Percentiles rank a stretch among this genome's conserved stretches.
Conservation (phyloP, 2,797 vertebrate genomes). For the Streptopelia turtur region DNA sequence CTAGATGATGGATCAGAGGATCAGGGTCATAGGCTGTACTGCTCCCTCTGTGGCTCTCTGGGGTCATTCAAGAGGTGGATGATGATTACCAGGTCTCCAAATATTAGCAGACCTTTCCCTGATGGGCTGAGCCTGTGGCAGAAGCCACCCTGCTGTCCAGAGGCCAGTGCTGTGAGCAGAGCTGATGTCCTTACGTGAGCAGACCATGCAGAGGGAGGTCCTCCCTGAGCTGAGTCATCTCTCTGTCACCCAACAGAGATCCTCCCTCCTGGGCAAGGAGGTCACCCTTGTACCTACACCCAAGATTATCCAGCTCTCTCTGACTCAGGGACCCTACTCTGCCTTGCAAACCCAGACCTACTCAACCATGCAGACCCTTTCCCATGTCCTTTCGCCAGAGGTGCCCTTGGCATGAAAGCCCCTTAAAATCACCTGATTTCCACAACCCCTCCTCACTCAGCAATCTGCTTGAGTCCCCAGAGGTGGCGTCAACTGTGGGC, state of each 20-base stretch:
- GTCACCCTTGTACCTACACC: neutral
- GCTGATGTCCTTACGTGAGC: neutral
- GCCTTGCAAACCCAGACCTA: neutral
- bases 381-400: neutral
- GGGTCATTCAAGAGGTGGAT: neutral
- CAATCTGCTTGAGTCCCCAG: fast-evolving
- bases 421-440: neutral
- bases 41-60: neutral
- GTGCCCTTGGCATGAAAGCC: neutral
- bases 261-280: neutral
- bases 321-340: neutral
- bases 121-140: neutral
- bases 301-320: neutral
- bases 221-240: neutral
- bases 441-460: neutral
- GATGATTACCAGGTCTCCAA: neutral
- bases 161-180: neutral
- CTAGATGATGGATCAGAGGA: neutral
- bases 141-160: neutral
- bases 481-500: neutral
- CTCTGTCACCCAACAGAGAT: neutral
- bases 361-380: neutral
- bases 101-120: neutral
- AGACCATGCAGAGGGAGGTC: neutral
- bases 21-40: neutral